Percentiles rank a stretch among this genome's conserved stretches.
Evolutionary conservation across 1,140 invertebrate genomes (phyloP).

Genomic region (Matsumurasca onukii): DNA sequence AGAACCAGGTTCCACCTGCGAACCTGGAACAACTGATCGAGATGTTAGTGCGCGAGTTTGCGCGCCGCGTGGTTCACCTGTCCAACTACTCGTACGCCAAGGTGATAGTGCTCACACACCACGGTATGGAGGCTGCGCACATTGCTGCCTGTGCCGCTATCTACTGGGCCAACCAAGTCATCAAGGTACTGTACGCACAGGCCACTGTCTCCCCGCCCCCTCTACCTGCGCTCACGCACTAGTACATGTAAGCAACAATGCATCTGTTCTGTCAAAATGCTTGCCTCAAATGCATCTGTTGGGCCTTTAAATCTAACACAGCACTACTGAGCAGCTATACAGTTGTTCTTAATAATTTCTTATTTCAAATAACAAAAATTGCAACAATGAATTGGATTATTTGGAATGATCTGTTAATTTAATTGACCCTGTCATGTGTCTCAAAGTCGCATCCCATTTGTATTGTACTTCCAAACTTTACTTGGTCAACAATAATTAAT

Average conservation of each 20-base stretch:
- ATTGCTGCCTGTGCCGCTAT: slow-evolving; percentile 23
- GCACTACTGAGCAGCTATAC: no score
- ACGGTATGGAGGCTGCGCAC: slow-evolving; percentile 21
- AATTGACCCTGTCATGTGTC: no score
- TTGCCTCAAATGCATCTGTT: no score
- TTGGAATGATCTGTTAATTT: no score
- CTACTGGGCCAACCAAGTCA: slow-evolving; percentile 27
- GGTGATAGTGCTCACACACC: slow-evolving; percentile 15
- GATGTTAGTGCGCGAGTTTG: slow-evolving; percentile 69
- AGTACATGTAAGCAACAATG: not conserved
- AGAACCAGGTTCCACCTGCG: slow-evolving; percentile 75
- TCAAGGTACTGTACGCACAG: slow-evolving; percentile 35
- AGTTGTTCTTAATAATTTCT: no score
- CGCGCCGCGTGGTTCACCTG: slow-evolving; percentile 71
- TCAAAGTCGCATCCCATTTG: no score
- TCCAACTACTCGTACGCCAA: slow-evolving; percentile 57
- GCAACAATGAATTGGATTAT: no score
- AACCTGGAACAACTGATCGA: slow-evolving; percentile 75
- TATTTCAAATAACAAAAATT: no score
- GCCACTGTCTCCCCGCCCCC: not conserved
- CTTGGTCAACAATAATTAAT: no score
- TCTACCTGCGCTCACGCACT: not conserved
- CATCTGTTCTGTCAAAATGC: no score
- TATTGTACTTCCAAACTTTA: no score
- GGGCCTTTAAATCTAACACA: no score